A percentile compares a stretch with the other conserved stretches of the same genome.
Conservation (phyloP, 2,888 invertebrate genomes). For the Buathra laborator region DNA sequence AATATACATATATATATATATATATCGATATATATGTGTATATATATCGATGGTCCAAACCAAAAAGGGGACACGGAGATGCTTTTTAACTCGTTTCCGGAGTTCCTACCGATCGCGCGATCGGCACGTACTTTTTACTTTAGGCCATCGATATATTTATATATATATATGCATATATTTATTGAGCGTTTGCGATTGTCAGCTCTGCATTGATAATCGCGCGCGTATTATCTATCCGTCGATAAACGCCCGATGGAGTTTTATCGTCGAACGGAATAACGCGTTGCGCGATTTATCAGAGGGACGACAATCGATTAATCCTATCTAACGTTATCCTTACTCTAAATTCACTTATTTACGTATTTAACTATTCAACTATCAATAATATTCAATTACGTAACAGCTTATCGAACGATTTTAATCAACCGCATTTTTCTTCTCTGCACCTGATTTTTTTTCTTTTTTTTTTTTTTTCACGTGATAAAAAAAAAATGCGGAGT, state of each 20-base stretch:
- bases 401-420: slow-evolving; percentile 69
- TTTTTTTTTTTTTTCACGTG: slow-evolving; percentile 8
- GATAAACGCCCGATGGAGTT: background rate
- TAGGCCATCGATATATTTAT: slow-evolving; percentile 16
- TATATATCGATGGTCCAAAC: slow-evolving; percentile 15
- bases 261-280: background rate
- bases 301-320: slow-evolving; percentile 58
- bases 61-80: background rate
- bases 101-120: background rate
- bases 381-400: slow-evolving; percentile 75
- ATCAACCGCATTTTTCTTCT: slow-evolving; percentile 38
- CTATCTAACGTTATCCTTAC: slow-evolving; percentile 60
- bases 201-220: slow-evolving; percentile 64
- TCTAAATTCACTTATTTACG: slow-evolving; percentile 38
- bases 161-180: slow-evolving; percentile 61
- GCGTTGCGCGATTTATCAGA: slow-evolving; percentile 56
- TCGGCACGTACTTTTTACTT: background rate
- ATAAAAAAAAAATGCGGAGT: slow-evolving; percentile 47
- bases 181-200: slow-evolving; percentile 78
- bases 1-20: slow-evolving; percentile 49
- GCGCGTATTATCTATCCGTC: slow-evolving; percentile 20
- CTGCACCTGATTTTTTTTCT: slow-evolving; percentile 15
- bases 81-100: slow-evolving; percentile 4
- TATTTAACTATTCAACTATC: slow-evolving; percentile 54
- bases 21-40: slow-evolving; percentile 37